phyloP scores from a whole-genome alignment of 2,797 vertebrate species.

The Chrysolophus pictus region DNA sequence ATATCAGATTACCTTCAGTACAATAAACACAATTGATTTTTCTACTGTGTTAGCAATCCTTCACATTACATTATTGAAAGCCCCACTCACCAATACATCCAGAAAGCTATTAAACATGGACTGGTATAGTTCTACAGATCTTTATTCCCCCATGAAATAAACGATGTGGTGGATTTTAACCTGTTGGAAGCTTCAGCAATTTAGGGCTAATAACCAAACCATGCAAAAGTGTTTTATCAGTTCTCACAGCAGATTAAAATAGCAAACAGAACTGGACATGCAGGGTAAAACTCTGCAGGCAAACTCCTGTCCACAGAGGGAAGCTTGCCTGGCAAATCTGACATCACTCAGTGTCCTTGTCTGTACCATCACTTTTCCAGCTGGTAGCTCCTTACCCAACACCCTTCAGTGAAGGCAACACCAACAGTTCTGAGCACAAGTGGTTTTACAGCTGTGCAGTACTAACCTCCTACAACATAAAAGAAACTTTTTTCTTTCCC shows the following conservation, averaged over 20 bases:
- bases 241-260: not conserved
- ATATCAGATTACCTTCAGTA: not conserved
- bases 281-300: not conserved
- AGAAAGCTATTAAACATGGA: conserved; percentile 1
- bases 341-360: not conserved
- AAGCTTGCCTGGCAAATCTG: not conserved
- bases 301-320: not conserved
- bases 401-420: not conserved
- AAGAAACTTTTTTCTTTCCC: not conserved
- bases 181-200: not conserved
- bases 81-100: not conserved
- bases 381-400: not conserved
- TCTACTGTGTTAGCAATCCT: not conserved
- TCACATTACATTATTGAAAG: not conserved
- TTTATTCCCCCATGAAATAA: not conserved
- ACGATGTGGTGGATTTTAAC: not conserved
- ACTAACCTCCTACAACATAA: not conserved
- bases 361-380: not conserved
- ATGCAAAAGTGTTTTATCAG: not conserved
- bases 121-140: not conserved
- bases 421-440: not conserved
- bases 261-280: not conserved
- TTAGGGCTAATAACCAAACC: not conserved
- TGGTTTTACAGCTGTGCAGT: not conserved
- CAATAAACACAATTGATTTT: conserved; percentile 11